phyloP scores from a whole-genome alignment of 2,113 vertebrate genomes.

The Ciconia stormi region DNA sequence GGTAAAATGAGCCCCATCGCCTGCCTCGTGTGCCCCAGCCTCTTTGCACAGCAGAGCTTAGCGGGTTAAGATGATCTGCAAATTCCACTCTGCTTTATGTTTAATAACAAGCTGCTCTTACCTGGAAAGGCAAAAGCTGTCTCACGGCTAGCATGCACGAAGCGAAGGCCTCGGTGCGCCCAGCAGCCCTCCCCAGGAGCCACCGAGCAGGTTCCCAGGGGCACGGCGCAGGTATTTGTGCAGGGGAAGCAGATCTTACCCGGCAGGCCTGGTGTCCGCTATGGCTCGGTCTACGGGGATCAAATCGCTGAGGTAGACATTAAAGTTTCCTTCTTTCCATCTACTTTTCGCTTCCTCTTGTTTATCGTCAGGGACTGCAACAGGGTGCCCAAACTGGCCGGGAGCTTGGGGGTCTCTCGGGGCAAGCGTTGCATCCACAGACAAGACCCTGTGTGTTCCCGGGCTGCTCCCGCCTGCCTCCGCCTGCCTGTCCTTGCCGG shows the following conservation, averaged over 20 bases:
- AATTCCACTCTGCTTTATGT: accelerated
- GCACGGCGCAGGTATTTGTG: accelerated
- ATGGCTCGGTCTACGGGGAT: constrained; percentile 92
- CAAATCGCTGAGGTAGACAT: constrained; percentile 92
- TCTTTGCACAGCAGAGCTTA: accelerated
- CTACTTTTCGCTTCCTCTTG: constrained; percentile 79
- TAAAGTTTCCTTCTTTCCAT: constrained; percentile 95
- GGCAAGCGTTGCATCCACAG: constrained; percentile 78
- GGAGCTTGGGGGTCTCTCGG: constrained; percentile 83
- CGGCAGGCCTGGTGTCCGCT: constrained; percentile 87
- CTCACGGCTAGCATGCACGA: accelerated
- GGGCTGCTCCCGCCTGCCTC: not conserved
- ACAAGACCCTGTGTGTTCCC: constrained; percentile 79
- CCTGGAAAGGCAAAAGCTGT: not conserved
- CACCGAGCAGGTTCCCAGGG: not conserved
- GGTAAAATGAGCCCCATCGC: accelerated
- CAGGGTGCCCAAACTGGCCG: constrained; percentile 88
- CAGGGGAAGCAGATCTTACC: constrained; percentile 77
- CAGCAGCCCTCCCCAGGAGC: not conserved
- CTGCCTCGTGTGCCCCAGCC: not conserved
- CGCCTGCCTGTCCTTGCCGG: not conserved
- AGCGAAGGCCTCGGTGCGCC: accelerated
- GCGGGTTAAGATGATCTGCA: accelerated
- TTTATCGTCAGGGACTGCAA: constrained; percentile 73
- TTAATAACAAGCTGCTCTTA: not conserved